Percentiles rank a stretch among this genome's conserved stretches.
Conservation (phyloP, 2,888 invertebrate genomes). For the Geophilus truncorum region DNA sequence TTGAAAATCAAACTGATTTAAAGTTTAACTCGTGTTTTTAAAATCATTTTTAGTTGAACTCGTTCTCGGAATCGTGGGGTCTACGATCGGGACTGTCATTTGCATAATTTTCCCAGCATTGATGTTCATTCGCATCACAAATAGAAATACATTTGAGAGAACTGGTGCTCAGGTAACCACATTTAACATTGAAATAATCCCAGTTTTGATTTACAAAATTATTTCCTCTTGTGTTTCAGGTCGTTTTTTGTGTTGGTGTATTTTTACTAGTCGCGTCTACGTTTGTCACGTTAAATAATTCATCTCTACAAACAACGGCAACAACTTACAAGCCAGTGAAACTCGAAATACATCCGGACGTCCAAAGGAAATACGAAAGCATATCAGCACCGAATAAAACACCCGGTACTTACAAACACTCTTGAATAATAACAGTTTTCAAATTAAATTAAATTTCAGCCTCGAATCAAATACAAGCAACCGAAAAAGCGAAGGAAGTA, state of each 20-base stretch:
- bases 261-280: conserved; percentile 84
- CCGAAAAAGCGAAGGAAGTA: background rate
- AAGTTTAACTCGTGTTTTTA: background rate
- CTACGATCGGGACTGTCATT: conserved; percentile 89
- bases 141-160: conserved; percentile 77
- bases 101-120: conserved; percentile 89
- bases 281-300: conserved; percentile 73
- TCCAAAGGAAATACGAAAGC: background rate
- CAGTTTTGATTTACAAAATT: background rate
- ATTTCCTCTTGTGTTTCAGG: conserved; percentile 50
- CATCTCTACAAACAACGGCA: conserved; percentile 53
- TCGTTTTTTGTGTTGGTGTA: conserved; percentile 73
- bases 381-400: background rate
- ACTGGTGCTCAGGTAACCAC: conserved; percentile 67
- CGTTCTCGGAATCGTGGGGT: conserved; percentile 87
- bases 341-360: background rate
- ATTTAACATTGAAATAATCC: background rate
- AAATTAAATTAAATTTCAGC: background rate
- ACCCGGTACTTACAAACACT: background rate
- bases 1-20: conserved; percentile 22
- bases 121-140: conserved; percentile 77
- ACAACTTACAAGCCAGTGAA: background rate
- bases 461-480: background rate
- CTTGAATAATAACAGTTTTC: background rate
- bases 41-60: conserved; percentile 57